These are phyloP conservation scores for Drosophila parvula DNA, from an alignment of 1,140 invertebrate species.

Conservation along the genomic window DNA sequence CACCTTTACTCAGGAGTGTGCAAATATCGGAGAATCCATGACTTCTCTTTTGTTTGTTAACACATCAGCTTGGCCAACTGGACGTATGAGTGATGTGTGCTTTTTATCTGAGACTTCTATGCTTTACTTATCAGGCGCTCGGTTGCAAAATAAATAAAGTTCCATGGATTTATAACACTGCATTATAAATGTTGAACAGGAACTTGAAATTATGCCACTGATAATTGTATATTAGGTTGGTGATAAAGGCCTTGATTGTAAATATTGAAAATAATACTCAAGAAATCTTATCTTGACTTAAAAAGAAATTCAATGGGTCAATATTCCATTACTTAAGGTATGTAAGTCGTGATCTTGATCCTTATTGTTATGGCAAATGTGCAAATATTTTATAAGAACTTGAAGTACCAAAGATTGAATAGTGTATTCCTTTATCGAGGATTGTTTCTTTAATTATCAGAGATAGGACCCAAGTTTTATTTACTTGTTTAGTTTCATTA, in stretches of 20 bases:
- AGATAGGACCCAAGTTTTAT: neutral
- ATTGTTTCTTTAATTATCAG: neutral
- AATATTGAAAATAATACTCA: neutral
- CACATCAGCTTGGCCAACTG: slow-evolving; percentile 34
- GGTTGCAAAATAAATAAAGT: slow-evolving; percentile 22
- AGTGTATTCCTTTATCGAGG: neutral
- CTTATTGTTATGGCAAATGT: neutral
- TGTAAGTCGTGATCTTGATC: neutral
- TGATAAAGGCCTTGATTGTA: neutral
- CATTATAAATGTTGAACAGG: slow-evolving; percentile 1
- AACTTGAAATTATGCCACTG: neutral
- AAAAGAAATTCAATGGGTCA: neutral
- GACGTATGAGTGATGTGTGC: slow-evolving; percentile 45
- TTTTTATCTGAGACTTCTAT: slow-evolving; percentile 22
- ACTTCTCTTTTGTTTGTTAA: slow-evolving; percentile 16
- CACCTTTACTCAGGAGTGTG: slow-evolving; percentile 9
- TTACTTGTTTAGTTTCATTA: neutral
- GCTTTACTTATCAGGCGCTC: slow-evolving; percentile 9
- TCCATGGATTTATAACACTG: slow-evolving; percentile 4
- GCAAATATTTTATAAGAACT: neutral
- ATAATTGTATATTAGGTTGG: neutral
- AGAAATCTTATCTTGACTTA: neutral
- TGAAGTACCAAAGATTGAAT: neutral
- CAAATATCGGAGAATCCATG: slow-evolving; percentile 26
- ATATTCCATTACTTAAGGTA: neutral